Conservation (phyloP, 2,797 vertebrate species). For the Danio choprae region DNA sequence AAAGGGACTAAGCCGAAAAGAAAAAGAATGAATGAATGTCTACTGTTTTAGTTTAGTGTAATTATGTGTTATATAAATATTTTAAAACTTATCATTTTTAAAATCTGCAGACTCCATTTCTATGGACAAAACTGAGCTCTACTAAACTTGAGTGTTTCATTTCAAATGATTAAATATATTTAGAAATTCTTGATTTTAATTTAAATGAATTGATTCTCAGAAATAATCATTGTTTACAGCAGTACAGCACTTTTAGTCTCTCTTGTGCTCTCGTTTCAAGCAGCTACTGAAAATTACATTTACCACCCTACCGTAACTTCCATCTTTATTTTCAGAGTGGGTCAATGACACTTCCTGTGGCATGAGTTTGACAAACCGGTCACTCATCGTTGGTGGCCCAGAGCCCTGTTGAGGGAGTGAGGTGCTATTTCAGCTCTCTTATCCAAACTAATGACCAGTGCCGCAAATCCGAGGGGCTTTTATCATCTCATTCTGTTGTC, state of each 20-base stretch:
- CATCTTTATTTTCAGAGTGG: not conserved
- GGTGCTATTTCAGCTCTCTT: conserved; percentile 58
- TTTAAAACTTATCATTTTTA: too few relatives aligned
- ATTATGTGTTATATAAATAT: too few relatives aligned
- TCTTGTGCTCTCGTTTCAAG: not conserved
- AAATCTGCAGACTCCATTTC: too few relatives aligned
- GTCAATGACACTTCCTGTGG: conserved; percentile 5
- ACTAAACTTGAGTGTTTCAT: too few relatives aligned
- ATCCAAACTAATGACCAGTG: conserved; percentile 72
- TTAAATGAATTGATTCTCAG: too few relatives aligned
- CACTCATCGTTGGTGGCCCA: conserved; percentile 29
- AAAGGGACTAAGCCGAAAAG: too few relatives aligned
- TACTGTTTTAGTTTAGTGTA: too few relatives aligned
- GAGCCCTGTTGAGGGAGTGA: conserved; percentile 53
- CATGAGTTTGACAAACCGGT: conserved; percentile 26
- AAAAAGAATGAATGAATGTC: too few relatives aligned
- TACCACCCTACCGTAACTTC: not conserved
- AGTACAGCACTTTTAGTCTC: not conserved
- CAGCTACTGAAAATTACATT: conserved; percentile 7
- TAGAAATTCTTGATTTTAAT: too few relatives aligned
- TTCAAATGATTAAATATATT: too few relatives aligned
- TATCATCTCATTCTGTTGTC: conserved; percentile 70
- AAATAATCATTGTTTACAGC: too few relatives aligned
- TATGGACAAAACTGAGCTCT: too few relatives aligned
- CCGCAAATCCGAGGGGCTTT: conserved; percentile 73